These are phyloP conservation scores for Rhogogaster chlorosoma DNA, from an alignment of 2,888 invertebrate genomes.

Conservation along the genomic window DNA sequence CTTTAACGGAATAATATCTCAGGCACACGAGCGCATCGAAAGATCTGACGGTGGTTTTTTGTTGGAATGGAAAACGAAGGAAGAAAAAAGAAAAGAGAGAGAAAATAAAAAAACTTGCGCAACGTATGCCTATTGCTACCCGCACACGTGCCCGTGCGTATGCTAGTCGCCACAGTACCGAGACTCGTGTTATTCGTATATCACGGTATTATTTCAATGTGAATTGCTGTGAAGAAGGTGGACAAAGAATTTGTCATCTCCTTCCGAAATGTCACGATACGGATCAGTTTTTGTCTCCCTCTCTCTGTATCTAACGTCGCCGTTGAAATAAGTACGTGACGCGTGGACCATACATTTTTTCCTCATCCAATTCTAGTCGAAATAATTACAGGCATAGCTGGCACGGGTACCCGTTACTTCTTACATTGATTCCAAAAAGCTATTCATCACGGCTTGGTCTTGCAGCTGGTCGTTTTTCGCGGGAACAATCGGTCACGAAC, in stretches of 20 bases:
- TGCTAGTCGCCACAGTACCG: not conserved
- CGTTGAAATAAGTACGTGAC: constrained; percentile 38
- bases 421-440: constrained; percentile 45
- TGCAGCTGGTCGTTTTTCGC: constrained; percentile 38
- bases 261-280: constrained; percentile 29
- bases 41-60: constrained; percentile 13
- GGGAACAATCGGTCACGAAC: constrained; percentile 48
- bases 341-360: constrained; percentile 21
- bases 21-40: constrained; percentile 31
- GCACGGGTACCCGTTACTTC: constrained; percentile 31
- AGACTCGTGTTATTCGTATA: constrained; percentile 19
- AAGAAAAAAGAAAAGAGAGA: not conserved
- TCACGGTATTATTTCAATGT: constrained; percentile 25
- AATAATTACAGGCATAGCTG: constrained; percentile 32
- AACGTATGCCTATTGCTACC: constrained; percentile 18
- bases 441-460: constrained; percentile 34
- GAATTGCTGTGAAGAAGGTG: constrained; percentile 22
- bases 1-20: constrained; percentile 29
- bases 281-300: constrained; percentile 19
- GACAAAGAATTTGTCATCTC: constrained; percentile 7
- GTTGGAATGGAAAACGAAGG: not conserved
- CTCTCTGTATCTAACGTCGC: not conserved
- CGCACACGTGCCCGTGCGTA: constrained; percentile 36
- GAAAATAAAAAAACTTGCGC: not conserved
- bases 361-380: constrained; percentile 20